Conservation (phyloP, 2,888 invertebrate genomes). For the Chrysina gloriosa region DNA sequence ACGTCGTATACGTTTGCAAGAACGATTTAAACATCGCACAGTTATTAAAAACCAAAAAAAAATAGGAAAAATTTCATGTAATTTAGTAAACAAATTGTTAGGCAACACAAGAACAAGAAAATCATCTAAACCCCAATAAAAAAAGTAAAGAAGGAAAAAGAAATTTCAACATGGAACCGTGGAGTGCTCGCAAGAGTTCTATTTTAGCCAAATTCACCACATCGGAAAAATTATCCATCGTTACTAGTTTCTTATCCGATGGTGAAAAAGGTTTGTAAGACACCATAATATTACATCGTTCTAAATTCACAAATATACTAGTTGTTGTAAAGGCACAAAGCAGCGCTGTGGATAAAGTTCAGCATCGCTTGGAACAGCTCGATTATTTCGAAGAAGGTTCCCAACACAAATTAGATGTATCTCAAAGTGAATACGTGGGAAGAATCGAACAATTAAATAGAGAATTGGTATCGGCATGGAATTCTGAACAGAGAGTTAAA, state of each 20-base stretch:
- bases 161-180: constrained; percentile 72
- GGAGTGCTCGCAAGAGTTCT: constrained; percentile 79
- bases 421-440: constrained; percentile 87
- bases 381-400: constrained; percentile 94
- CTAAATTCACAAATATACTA: constrained; percentile 56
- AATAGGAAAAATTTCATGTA: too few relatives aligned
- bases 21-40: too few relatives aligned
- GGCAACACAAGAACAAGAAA: constrained; percentile 38
- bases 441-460: constrained; percentile 92
- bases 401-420: constrained; percentile 86
- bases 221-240: constrained; percentile 90
- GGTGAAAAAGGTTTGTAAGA: constrained; percentile 77
- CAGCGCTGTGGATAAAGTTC: constrained; percentile 86
- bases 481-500: constrained; percentile 93
- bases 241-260: constrained; percentile 87
- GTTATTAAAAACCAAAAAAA: too few relatives aligned
- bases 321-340: constrained; percentile 85
- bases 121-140: neutral
- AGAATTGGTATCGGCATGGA: constrained; percentile 93
- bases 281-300: neutral
- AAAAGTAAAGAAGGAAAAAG: constrained; percentile 24
- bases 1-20: too few relatives aligned
- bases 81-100: neutral
- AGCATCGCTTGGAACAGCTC: constrained; percentile 90
- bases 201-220: constrained; percentile 94